Evolutionary conservation across 2,113 vertebrate genomes (phyloP), one percentile per base, ranked within the genome.

Genomic region (Ophthalmolycus amberensis): DNA sequence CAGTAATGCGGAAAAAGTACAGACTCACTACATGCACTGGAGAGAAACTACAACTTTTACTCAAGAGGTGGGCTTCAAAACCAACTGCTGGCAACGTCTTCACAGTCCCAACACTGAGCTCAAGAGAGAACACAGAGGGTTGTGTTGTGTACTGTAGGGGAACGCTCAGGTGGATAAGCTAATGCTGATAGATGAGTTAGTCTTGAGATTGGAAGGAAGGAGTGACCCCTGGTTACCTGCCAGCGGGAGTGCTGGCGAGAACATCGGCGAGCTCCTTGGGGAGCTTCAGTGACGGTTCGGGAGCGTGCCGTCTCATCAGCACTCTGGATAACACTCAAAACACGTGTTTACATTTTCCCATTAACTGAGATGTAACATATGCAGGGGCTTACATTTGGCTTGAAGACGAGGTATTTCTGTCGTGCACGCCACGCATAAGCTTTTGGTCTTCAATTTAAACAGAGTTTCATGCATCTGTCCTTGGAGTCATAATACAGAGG

Each of bases 181-280:
- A 37, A 84, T 42, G 38, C 75, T 80, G 71, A 88, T 52, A 37
- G 63, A 90, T 50, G 85, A 70, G 40, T 66, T 79, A 40, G 74
- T 62, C 15, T 68, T 0, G 3, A 60, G 52, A 62, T 66, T 54
- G 60, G 54, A n/a, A 18, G 60, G 54, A n/a, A 18, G 25, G 10
- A 52, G 37, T 70, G 79, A 87, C 79, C 82, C 10, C 34, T 25
- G 32, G 37, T 65, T 50, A 73, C 22, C 73, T 50, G 67, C 59
- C 80, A 66, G 52, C 9, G 40, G 34, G 60, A 40, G 64, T 12
- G 25, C 15, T 52, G 60, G 34, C 4, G 29, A 40, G 66, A 79
- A 37, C 73, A 54, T 56, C 1, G 22, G 38, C 0, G 6, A n/a
- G 12, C 71, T 74, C 72, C 79, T 60, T 5, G 2, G 71, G 64